Percentiles rank a stretch among this genome's conserved stretches.
Conservation (phyloP, 1,140 invertebrate species). For the Heliconius congener region DNA sequence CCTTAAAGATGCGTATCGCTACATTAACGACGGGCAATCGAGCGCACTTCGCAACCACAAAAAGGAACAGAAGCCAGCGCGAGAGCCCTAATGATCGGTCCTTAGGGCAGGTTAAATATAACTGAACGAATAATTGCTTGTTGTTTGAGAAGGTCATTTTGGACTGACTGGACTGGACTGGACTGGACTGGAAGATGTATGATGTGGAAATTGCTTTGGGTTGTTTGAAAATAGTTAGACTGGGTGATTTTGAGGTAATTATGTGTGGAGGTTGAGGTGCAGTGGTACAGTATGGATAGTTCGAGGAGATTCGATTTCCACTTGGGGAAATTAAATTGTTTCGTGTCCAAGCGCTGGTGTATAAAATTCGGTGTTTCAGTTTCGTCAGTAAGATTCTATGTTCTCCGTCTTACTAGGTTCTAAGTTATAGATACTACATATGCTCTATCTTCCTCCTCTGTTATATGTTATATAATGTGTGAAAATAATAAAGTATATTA, state of each 20-base stretch:
- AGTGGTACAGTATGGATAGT: background rate
- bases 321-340: too few relatives aligned
- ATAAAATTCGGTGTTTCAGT: too few relatives aligned
- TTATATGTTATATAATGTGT: too few relatives aligned
- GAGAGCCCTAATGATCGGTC: slow-evolving; percentile 66
- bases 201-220: slow-evolving; percentile 39
- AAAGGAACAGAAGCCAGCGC: slow-evolving; percentile 74
- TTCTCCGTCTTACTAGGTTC: too few relatives aligned
- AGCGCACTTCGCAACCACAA: slow-evolving; percentile 59
- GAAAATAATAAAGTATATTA: too few relatives aligned
- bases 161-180: background rate
- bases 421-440: too few relatives aligned
- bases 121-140: slow-evolving; percentile 64
- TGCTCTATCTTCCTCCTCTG: too few relatives aligned
- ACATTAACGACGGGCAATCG: slow-evolving; percentile 68
- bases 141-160: slow-evolving; percentile 36
- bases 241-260: background rate
- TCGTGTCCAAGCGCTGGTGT: too few relatives aligned
- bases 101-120: slow-evolving; percentile 57
- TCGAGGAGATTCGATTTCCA: too few relatives aligned
- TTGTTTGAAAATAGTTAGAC: slow-evolving; percentile 17
- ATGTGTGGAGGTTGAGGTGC: background rate
- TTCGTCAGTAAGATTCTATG: too few relatives aligned
- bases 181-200: slow-evolving; percentile 1
- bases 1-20: slow-evolving; percentile 58